Evolutionary conservation across 2,113 vertebrate genomes (phyloP), one percentile per base, ranked within the genome.

Genomic region (Silurus asotus): DNA sequence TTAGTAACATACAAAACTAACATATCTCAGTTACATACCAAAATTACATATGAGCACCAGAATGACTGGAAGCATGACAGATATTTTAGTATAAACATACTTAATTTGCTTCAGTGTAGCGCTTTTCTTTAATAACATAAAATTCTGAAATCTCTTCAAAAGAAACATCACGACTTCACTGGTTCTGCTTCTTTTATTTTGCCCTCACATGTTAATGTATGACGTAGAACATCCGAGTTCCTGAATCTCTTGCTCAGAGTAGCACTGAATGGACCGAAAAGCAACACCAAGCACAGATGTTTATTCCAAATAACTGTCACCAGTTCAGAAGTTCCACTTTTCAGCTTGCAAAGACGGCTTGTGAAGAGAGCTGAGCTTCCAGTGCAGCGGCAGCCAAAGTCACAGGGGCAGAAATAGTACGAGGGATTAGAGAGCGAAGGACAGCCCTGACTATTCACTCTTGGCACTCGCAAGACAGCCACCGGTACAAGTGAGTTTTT

Each of bases 381-480:
- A 94, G 93, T 89, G 90, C 87, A 51, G 91, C 90, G 88, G 95
- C 96, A 95, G 97, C 96, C 90, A 92, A 94, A 96, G 94, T 91
- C 92, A 94, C 91, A 92, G 94, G 95, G 94, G 96, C 96, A 96
- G 93, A 92, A 95, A 93, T 93, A 94, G 91, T 93, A 91, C 19
- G 88, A 88, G 91, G 92, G 94, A 94, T 94, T 96, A 96, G 94
- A 93, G 90, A 91, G 92, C 93, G 93, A 92, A 93, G 94, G 95
- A 95, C 95, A 94, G 93, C 93, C 93, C 92, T 92, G 91, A 93
- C 92, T 94, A 95, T 94, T 94, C 92, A 93, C 93, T 91, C 92
- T 94, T 94, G 91, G 95, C 94, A 95, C 92, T 92, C 95, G 93
- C 94, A 90, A 94, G 90, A 92, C 91, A 94, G 93, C 94, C 94